Evolutionary conservation across 2,888 invertebrate species (phyloP).

Genomic region (Drosophila cognata): DNA sequence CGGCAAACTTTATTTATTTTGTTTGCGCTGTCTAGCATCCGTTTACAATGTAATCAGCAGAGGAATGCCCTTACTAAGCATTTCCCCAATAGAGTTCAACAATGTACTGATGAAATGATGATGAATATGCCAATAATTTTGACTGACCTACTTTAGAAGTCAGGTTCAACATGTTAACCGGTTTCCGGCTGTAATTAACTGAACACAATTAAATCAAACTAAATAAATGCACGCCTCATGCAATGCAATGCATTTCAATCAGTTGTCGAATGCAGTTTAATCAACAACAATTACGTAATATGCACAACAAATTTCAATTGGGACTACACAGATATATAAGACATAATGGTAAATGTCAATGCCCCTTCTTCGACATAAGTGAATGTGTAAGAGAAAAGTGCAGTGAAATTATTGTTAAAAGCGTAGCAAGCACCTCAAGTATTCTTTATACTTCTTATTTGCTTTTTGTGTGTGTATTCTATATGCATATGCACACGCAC

Average conservation of each 20-base stretch:
- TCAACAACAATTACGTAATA: conserved; percentile 34
- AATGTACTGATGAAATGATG: conserved; percentile 23
- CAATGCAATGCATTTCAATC: conserved; percentile 30
- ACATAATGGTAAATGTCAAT: conserved; percentile 42
- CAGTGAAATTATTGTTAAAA: conserved; percentile 14
- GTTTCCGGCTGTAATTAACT: conserved; percentile 60
- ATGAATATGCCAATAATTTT: conserved; percentile 7
- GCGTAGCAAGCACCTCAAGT: conserved; percentile 31
- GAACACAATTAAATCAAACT: conserved; percentile 27
- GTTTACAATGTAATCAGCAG: conserved; percentile 44
- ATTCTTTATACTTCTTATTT: conserved; percentile 17
- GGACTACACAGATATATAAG: conserved; percentile 13
- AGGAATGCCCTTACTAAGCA: conserved; percentile 2
- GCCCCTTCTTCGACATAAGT: conserved; percentile 19
- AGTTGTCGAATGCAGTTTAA: conserved; percentile 15
- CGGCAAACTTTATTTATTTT: conserved; percentile 10
- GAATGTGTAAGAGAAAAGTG: conserved; percentile 10
- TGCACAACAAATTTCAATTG: not conserved
- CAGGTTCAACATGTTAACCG: conserved; percentile 51
- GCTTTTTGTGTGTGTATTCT: not conserved
- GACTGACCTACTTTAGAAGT: conserved; percentile 66
- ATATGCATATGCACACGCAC: conserved; percentile 1
- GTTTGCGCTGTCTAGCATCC: conserved; percentile 35
- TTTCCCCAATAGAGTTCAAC: not conserved
- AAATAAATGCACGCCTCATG: conserved; percentile 11